Conservation (phyloP, 2,888 invertebrate genomes). For the Cataglyphis albicans region DNA sequence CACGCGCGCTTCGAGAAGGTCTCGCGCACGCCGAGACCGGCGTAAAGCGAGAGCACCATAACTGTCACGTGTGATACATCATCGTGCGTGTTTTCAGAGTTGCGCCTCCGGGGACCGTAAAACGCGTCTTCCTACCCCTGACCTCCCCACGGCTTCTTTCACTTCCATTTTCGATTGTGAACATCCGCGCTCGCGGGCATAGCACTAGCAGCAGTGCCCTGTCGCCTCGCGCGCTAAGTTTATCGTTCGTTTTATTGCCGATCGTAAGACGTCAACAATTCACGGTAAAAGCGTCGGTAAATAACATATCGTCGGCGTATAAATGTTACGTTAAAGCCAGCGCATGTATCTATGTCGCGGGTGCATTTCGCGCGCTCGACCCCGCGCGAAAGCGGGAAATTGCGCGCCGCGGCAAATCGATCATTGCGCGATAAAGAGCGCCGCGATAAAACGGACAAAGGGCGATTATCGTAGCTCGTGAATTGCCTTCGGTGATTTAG, state of each 20-base stretch:
- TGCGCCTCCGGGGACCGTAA: constrained; percentile 56
- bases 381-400: constrained; percentile 72
- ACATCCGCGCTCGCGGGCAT: constrained; percentile 31
- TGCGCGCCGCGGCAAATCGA: constrained; percentile 74
- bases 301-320: constrained; percentile 64
- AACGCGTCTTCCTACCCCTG: constrained; percentile 35
- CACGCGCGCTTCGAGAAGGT: neutral
- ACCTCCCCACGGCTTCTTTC: constrained; percentile 56
- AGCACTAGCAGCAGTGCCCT: constrained; percentile 36
- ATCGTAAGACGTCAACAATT: constrained; percentile 76
- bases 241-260: constrained; percentile 73
- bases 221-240: constrained; percentile 64
- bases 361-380: constrained; percentile 36
- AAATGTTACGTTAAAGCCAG: constrained; percentile 37
- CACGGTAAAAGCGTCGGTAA: constrained; percentile 67
- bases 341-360: neutral
- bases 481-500: constrained; percentile 67
- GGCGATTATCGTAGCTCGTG: constrained; percentile 67
- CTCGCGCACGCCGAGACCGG: constrained; percentile 1
- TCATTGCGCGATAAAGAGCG: constrained; percentile 67
- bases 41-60: constrained; percentile 67
- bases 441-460: constrained; percentile 63
- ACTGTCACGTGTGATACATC: constrained; percentile 72
- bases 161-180: constrained; percentile 73
- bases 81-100: constrained; percentile 62